Conservation (phyloP, 2,888 invertebrate genomes). For the Junonia oenone region DNA sequence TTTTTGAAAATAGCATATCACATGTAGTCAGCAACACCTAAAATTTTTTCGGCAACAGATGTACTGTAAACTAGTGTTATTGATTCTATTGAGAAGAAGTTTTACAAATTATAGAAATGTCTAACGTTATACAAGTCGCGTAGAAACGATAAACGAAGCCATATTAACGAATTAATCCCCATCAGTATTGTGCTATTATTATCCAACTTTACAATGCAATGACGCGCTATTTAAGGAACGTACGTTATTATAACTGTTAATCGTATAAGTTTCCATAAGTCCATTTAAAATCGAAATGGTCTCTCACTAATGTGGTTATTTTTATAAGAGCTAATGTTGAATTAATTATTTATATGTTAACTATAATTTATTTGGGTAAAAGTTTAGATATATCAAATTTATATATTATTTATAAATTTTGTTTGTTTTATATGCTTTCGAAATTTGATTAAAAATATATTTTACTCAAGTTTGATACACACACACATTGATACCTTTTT, state of each 20-base stretch:
- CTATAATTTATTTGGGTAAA: background rate
- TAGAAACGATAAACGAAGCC: slow-evolving; percentile 6
- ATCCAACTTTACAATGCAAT: slow-evolving; percentile 7
- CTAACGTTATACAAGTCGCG: background rate
- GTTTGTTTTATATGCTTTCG: too few relatives aligned
- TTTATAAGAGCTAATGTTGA: background rate
- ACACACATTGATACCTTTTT: too few relatives aligned
- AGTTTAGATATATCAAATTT: too few relatives aligned
- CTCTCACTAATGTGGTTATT: background rate
- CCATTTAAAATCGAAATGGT: background rate
- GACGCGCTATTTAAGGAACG: slow-evolving; percentile 1
- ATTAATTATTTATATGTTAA: too few relatives aligned
- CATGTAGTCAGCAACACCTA: too few relatives aligned
- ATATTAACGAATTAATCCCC: slow-evolving; percentile 3
- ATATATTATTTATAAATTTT: too few relatives aligned
- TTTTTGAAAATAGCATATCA: too few relatives aligned
- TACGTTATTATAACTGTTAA: background rate
- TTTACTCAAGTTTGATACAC: too few relatives aligned
- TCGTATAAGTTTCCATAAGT: background rate
- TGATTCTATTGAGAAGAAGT: too few relatives aligned
- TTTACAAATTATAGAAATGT: background rate
- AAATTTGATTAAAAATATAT: too few relatives aligned
- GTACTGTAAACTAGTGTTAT: too few relatives aligned
- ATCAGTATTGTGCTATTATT: slow-evolving; percentile 12
- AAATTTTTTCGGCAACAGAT: too few relatives aligned